Percentiles rank a stretch among this genome's conserved stretches.
Evolutionary conservation across 2,113 vertebrate species (phyloP).

Genomic region (Carettochelys insculpta): DNA sequence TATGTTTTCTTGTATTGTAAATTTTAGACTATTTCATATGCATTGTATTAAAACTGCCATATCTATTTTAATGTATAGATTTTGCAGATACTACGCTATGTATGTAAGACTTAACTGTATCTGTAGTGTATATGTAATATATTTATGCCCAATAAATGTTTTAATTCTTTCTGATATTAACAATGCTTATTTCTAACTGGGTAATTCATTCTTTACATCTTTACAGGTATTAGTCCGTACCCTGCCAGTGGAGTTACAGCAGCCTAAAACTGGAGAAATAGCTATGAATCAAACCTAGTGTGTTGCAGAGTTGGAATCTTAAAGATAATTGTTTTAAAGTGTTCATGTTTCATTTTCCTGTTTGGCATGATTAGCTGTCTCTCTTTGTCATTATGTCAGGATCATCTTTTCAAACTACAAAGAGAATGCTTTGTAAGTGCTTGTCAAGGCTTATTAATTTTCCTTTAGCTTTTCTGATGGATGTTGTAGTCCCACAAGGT

Average conservation of each 20-base stretch:
- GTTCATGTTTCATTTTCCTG: not conserved
- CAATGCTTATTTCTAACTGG: conserved; percentile 69
- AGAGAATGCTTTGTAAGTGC: not conserved
- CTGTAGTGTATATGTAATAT: conserved; percentile 99
- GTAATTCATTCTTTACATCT: rapidly evolving
- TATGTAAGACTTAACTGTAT: conserved; percentile 99
- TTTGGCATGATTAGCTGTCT: not conserved
- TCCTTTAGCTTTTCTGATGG: not conserved
- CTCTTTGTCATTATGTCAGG: not conserved
- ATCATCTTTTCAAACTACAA: not conserved
- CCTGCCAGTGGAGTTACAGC: not conserved
- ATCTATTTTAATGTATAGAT: conserved; percentile 99
- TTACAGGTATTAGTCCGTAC: not conserved
- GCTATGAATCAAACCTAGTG: rapidly evolving
- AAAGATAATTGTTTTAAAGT: not conserved
- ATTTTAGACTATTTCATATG: conserved; percentile 99
- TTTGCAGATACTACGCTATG: conserved; percentile 99
- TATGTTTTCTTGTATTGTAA: conserved; percentile 98
- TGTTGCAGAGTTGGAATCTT: not conserved
- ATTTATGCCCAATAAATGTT: conserved; percentile 99
- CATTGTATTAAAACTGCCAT: conserved; percentile 99
- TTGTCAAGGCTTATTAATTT: not conserved
- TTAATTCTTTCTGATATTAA: conserved; percentile 86
- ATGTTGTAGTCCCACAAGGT: not conserved
- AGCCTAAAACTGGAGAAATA: not conserved